Conservation (phyloP, 2,888 invertebrate genomes). For the Seladonia tumulorum region DNA sequence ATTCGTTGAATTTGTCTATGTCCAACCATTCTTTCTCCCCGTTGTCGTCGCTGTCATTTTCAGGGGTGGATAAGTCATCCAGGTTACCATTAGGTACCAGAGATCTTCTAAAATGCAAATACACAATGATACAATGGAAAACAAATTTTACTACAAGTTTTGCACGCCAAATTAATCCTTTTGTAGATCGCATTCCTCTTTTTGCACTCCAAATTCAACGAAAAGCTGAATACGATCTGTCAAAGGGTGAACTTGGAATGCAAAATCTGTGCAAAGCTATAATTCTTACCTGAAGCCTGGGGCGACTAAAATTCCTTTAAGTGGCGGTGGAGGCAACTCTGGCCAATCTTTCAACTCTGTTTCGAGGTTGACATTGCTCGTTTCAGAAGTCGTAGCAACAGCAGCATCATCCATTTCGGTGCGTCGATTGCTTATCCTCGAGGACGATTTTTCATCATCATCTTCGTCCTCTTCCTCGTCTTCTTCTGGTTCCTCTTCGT, state of each 20-base stretch:
- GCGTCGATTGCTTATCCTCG: slow-evolving; percentile 43
- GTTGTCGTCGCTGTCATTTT: slow-evolving; percentile 67
- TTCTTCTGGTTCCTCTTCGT: slow-evolving; percentile 54
- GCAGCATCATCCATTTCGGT: slow-evolving; percentile 43
- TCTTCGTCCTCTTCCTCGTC: slow-evolving; percentile 64
- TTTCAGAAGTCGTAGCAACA: slow-evolving; percentile 20
- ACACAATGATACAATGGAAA: slow-evolving; percentile 19
- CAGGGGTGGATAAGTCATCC: slow-evolving; percentile 68
- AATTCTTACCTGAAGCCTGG: slow-evolving; percentile 84
- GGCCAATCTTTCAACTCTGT: slow-evolving; percentile 64
- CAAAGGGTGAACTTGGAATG: not conserved
- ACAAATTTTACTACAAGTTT: not conserved
- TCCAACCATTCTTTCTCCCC: slow-evolving; percentile 63
- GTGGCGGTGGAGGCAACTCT: slow-evolving; percentile 83
- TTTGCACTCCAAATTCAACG: too few relatives aligned
- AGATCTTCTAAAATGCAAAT: slow-evolving; percentile 78
- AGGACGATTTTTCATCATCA: slow-evolving; percentile 53
- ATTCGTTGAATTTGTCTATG: slow-evolving; percentile 62
- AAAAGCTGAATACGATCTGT: not conserved
- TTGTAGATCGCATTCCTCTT: too few relatives aligned
- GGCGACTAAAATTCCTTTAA: slow-evolving; percentile 86
- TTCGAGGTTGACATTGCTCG: slow-evolving; percentile 48
- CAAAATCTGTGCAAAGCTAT: not conserved
- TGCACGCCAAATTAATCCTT: not conserved
- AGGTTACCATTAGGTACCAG: slow-evolving; percentile 76